phyloP scores from a whole-genome alignment of 1,140 invertebrate species.

The Zophobas morio region DNA sequence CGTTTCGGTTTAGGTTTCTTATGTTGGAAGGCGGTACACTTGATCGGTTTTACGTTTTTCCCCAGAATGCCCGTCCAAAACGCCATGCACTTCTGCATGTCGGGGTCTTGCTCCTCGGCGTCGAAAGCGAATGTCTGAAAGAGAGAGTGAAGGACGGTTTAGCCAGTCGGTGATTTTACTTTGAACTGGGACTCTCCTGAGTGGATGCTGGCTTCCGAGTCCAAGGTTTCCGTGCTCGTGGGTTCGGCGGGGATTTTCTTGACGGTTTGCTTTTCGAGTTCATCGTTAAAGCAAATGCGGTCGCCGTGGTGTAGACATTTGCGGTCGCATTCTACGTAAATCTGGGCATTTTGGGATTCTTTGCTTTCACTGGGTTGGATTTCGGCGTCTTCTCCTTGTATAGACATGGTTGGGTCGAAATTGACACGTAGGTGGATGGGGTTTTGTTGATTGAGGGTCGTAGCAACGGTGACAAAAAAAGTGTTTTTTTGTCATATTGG shows the following conservation, averaged over 20 bases:
- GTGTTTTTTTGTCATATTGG: too few species aligned
- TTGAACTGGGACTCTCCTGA: constrained; percentile 32
- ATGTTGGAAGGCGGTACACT: constrained; percentile 55
- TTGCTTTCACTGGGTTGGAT: not conserved
- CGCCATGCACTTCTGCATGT: constrained; percentile 57
- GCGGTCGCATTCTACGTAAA: not conserved
- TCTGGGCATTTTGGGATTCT: not conserved
- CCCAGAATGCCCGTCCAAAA: constrained; percentile 58
- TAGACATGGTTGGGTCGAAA: constrained; percentile 13
- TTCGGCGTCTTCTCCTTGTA: constrained; percentile 6
- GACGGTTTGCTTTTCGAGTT: constrained; percentile 3
- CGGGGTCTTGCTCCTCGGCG: constrained; percentile 44
- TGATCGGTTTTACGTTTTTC: constrained; percentile 57
- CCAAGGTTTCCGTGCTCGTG: not conserved
- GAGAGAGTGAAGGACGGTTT: not conserved
- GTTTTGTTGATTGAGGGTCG: too few species aligned
- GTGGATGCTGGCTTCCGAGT: not conserved
- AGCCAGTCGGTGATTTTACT: not conserved
- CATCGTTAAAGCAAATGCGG: constrained; percentile 15
- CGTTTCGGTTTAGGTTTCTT: constrained; percentile 20
- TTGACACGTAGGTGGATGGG: not conserved
- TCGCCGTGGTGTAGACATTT: constrained; percentile 15
- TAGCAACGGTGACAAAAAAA: not conserved
- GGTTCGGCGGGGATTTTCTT: constrained; percentile 6
- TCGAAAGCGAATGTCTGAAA: constrained; percentile 56